phyloP scores from a whole-genome alignment of 2,888 invertebrate genomes.

The Ashinkailepas kermadecensis region DNA sequence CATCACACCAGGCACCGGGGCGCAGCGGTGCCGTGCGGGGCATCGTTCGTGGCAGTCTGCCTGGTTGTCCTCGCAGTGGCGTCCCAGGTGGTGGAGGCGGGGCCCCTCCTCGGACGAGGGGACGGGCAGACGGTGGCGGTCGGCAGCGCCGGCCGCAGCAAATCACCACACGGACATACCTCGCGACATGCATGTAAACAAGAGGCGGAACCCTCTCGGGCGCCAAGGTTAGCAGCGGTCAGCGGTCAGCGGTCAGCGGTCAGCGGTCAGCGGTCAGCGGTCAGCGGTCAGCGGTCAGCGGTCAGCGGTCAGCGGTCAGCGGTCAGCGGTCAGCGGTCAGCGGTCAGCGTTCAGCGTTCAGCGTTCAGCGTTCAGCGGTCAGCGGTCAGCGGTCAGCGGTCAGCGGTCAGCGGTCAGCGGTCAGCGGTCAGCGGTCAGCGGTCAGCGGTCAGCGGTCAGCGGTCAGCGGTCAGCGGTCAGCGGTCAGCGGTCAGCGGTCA shows the following conservation, averaged over 20 bases:
- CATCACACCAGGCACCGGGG: too few relatives aligned
- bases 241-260: background rate
- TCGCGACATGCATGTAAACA: background rate
- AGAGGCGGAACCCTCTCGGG: background rate
- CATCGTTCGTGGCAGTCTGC: too few relatives aligned
- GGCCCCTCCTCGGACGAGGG: too few relatives aligned
- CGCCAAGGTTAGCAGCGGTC: background rate
- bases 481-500: background rate
- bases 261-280: background rate
- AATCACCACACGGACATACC: background rate
- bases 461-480: background rate
- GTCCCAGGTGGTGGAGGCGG: too few relatives aligned
- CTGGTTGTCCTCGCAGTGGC: too few relatives aligned
- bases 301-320: conserved; percentile 40
- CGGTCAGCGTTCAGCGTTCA: too few relatives aligned
- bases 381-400: background rate
- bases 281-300: conserved; percentile 41
- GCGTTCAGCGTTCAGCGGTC: background rate
- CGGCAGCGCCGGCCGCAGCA: background rate
- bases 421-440: conserved; percentile 17
- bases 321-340: background rate
- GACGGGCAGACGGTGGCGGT: background rate
- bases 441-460: background rate
- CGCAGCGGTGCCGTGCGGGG: too few relatives aligned
- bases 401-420: conserved; percentile 46